Conservation (phyloP, 2,888 invertebrate genomes). For the Eudemis profundana region DNA sequence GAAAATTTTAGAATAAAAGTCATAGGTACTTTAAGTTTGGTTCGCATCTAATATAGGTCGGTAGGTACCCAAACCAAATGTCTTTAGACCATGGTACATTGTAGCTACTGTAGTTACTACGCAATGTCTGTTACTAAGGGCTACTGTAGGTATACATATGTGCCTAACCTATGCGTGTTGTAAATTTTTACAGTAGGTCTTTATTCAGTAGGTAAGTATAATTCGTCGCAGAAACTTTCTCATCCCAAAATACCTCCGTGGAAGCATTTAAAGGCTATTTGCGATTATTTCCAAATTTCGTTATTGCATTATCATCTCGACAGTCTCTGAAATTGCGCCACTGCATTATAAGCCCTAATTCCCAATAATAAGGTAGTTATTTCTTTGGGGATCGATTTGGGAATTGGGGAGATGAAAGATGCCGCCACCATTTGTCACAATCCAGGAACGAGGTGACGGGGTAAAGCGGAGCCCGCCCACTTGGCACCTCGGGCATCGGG, state of each 20-base stretch:
- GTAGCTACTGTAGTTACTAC: too few species aligned
- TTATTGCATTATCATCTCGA: conserved; percentile 70
- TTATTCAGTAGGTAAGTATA: background rate
- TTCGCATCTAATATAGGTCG: too few species aligned
- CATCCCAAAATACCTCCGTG: conserved; percentile 67
- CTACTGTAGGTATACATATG: too few species aligned
- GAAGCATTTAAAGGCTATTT: conserved; percentile 72
- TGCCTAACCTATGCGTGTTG: too few species aligned
- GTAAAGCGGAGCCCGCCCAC: conserved; percentile 79
- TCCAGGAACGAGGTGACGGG: conserved; percentile 78
- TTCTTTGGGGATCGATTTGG: conserved; percentile 51
- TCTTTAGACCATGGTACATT: too few species aligned
- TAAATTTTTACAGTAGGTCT: too few species aligned
- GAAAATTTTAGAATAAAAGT: too few species aligned
- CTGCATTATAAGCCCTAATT: conserved; percentile 53
- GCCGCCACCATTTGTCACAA: conserved; percentile 83
- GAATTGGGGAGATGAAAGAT: conserved; percentile 77
- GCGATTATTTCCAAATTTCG: conserved; percentile 82
- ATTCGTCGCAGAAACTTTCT: conserved; percentile 57
- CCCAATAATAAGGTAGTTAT: conserved; percentile 55
- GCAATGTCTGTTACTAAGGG: too few species aligned
- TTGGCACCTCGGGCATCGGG: conserved; percentile 75
- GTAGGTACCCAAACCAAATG: too few species aligned
- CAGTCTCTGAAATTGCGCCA: conserved; percentile 56
- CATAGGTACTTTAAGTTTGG: too few species aligned